Evolutionary conservation across 2,797 vertebrate species (phyloP), one percentile per base, ranked within the genome.

Genomic region (Danio albolineatus): DNA sequence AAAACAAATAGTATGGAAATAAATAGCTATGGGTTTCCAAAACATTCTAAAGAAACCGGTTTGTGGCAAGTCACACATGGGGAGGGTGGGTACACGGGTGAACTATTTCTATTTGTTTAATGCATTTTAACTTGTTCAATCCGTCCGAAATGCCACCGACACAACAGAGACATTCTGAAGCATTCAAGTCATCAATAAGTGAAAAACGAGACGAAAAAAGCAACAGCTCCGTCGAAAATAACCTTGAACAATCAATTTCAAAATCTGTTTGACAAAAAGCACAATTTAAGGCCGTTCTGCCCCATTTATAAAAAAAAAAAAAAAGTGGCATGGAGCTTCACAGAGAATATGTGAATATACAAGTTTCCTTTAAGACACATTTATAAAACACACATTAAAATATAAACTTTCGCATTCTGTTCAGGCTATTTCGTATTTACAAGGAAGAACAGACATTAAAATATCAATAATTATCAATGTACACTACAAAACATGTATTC

Each of bases 361-460:
- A 51, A 57, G 64, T 69, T 61, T 65, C 61, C 41, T 56, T 80
- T 71, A 61, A 60, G 74, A 64, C 59, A 83, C 38, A 56, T 78
- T 39, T 81, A 77, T 70, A 83, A 84, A 87, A 28, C 28, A 28
- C 28, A 79, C 86, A 90, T 83, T 86, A 90, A 89, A 91, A 93
- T 93, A 94, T 92, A 94, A 90, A 92, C 89, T 88, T 92, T 90
- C 88, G 87, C 82, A 89, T 90, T 92, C 89, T 86, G 87, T 88
- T 91, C 87, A 86, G 88, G 85, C 73, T 88, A 91, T 86, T 82
- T 89, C 83, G 74, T 94, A 94, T 95, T 92, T 94, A 94, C 93
- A 94, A 75, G 86, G 53, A 78, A 13, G 39, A 73, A 78, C 86
- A 87, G 89, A 28, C 72, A 49, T 87, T 89, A 92, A 90, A 90